Evolutionary conservation across 2,797 vertebrate genomes (phyloP).

Genomic region (Acestrorhynchus altus): DNA sequence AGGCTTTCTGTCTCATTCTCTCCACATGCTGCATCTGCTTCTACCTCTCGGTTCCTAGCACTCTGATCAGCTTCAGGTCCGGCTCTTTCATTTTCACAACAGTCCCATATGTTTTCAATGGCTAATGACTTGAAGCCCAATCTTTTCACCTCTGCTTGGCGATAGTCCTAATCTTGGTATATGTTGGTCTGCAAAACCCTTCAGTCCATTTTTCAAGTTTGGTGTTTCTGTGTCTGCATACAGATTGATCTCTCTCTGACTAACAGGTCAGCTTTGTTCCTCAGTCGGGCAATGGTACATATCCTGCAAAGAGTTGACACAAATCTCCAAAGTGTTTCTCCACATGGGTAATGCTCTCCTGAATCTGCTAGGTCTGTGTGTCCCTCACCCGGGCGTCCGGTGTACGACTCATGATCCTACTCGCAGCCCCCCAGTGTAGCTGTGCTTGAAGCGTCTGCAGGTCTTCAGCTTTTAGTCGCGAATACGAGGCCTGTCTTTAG

Average conservation of each 20-base stretch:
- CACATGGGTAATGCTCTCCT: no score
- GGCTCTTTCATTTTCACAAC: slow-evolving; percentile 94
- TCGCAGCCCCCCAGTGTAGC: neutral
- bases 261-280: slow-evolving; percentile 93
- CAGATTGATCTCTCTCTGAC: slow-evolving; percentile 84
- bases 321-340: slow-evolving; percentile 97
- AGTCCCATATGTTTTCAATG: slow-evolving; percentile 92
- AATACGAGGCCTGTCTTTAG: neutral
- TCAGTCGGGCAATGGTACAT: slow-evolving; percentile 91
- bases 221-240: slow-evolving; percentile 96
- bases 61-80: no score
- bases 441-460: no score
- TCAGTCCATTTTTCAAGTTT: slow-evolving; percentile 88
- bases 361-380: slow-evolving; percentile 90
- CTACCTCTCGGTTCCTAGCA: no score
- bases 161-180: slow-evolving; percentile 96
- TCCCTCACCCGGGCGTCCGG: slow-evolving; percentile 83
- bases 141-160: slow-evolving; percentile 93
- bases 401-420: slow-evolving; percentile 73
- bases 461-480: neutral
- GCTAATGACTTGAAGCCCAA: slow-evolving; percentile 96
- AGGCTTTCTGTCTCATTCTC: no score
- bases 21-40: no score
- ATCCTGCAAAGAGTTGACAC: slow-evolving; percentile 93
- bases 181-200: slow-evolving; percentile 92